Evolutionary conservation across 2,797 vertebrate genomes (phyloP), one percentile per base, ranked within the genome.

Genomic region (Chiloscyllium punctatum): DNA sequence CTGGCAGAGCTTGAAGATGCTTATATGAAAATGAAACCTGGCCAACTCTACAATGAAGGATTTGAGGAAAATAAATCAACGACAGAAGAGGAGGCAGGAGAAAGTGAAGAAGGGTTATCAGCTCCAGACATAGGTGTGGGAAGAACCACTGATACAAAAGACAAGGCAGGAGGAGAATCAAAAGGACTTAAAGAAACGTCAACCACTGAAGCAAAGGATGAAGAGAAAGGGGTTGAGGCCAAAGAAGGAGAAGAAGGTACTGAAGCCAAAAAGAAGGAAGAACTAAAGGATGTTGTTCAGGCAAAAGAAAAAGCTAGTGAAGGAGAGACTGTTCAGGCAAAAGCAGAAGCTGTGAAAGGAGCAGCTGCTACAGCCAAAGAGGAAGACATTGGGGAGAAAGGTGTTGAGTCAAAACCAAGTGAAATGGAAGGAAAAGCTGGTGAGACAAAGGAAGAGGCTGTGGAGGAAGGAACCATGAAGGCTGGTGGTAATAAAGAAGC

Each of bases 1-100:
- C 95, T 95, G 95, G 71, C 95, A 25, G 97, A 98, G 96, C 97
- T 98, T 42, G 97, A 97, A 96, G 97, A 98, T 97, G 97, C 96
- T 0, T 18, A 79, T 79, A 33, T 48, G 77, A 79, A 79, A 37
- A n/a, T 79, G 33, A n/a, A 77, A 3, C 33, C 33, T 77, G 74
- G 30, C 77, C n/a, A 37, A 79, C 11, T 15, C 51, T 68, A 5
- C 27, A 84, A 72, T 16, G 95, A 57, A 21, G 27, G 51, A n/a
- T 25, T 30, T 57, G 95, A 95, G 18, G 95, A 71, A 42, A 91
- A 90, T 51, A 92, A 94, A 37, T 51, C 62, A 11, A 90, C 18
- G 11, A 16, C 11, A 25, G 74, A 82, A 66, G 77, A 51, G 0
- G 74, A 62, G 33, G 95, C 30, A 51, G 95, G 21, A 30, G 69